phyloP scores from a whole-genome alignment of 1,140 invertebrate genomes.

The Oncopodura yosiiana region DNA sequence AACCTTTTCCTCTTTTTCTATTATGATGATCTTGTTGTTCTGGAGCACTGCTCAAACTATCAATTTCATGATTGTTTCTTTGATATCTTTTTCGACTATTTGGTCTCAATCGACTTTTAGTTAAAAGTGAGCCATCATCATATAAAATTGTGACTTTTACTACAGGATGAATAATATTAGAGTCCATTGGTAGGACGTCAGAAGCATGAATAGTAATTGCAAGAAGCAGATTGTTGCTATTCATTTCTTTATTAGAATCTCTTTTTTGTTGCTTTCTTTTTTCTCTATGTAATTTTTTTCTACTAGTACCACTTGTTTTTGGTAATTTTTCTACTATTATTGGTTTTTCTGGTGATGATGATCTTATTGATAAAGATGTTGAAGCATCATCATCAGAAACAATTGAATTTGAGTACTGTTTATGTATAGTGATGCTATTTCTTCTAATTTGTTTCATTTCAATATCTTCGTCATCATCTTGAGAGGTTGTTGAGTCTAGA shows the following conservation, averaged over 20 bases:
- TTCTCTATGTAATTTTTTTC: neutral
- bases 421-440: neutral
- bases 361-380: too few species aligned
- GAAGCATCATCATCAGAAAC: neutral
- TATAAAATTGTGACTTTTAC: slow-evolving; percentile 25
- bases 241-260: neutral
- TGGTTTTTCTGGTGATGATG: neutral
- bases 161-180: slow-evolving; percentile 30
- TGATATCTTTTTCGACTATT: neutral
- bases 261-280: neutral
- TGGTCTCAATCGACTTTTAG: neutral
- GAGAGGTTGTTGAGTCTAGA: neutral
- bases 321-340: slow-evolving; percentile 4
- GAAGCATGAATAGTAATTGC: slow-evolving; percentile 26
- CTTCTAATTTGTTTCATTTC: neutral
- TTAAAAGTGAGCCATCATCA: slow-evolving; percentile 16
- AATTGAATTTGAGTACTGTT: neutral
- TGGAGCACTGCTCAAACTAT: neutral
- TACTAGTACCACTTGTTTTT: neutral
- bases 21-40: neutral
- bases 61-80: neutral
- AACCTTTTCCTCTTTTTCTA: neutral
- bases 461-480: neutral
- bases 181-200: slow-evolving; percentile 28
- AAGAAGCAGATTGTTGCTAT: slow-evolving; percentile 4